Evolutionary conservation across 2,888 invertebrate genomes (phyloP).

Genomic region (Lochmaea crataegi): DNA sequence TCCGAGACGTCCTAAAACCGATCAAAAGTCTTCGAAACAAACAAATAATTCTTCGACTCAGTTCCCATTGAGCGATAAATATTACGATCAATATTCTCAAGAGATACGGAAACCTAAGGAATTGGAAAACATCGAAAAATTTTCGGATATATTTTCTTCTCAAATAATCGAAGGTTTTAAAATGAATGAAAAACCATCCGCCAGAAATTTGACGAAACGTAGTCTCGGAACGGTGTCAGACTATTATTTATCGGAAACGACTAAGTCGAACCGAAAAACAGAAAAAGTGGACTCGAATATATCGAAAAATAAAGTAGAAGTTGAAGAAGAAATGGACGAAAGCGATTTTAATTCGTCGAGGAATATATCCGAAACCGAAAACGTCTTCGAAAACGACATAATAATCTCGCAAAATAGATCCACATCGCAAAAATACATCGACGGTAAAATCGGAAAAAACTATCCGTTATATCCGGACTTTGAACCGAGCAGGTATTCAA

Average conservation of each 20-base stretch:
- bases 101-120: constrained; percentile 12
- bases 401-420: background rate
- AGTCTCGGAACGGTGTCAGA: background rate
- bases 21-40: constrained; percentile 9
- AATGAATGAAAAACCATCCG: background rate
- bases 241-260: background rate
- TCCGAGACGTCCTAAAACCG: constrained; percentile 11
- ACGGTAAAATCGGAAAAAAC: constrained; percentile 15
- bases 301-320: background rate
- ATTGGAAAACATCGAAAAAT: constrained; percentile 17
- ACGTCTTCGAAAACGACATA: background rate
- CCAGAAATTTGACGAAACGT: background rate
- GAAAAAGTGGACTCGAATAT: background rate
- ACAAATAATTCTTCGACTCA: background rate
- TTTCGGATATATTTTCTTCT: constrained; percentile 28
- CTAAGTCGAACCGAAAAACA: background rate
- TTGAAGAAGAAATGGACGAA: background rate
- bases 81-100: constrained; percentile 18
- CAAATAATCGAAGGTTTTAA: constrained; percentile 27
- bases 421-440: constrained; percentile 5
- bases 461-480: constrained; percentile 20
- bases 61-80: constrained; percentile 40
- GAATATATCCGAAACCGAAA: background rate
- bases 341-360: background rate
- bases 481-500: background rate